Evolutionary conservation across 2,113 vertebrate species (phyloP).

Genomic region (Labrus mixtus): DNA sequence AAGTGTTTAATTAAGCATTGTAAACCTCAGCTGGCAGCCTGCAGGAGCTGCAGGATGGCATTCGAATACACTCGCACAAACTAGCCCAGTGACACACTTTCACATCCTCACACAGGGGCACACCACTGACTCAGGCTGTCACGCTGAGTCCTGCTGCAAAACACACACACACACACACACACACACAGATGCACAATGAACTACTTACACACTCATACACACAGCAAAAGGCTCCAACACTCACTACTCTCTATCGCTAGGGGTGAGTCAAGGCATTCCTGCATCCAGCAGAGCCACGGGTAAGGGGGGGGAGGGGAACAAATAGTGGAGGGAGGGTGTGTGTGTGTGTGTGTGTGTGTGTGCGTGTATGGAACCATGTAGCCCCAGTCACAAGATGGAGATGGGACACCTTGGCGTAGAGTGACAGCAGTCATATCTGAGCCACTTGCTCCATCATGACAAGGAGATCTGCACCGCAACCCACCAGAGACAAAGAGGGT

Average conservation of each 20-base stretch:
- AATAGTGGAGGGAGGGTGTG: not conserved
- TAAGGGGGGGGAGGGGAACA: conserved; percentile 15
- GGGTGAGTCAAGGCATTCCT: conserved; percentile 46
- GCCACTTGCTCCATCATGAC: conserved; percentile 43
- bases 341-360: no score
- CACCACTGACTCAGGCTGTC: conserved; percentile 69
- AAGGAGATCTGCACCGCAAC: conserved; percentile 35
- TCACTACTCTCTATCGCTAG: conserved; percentile 31
- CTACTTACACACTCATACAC: not conserved
- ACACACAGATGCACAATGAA: no score
- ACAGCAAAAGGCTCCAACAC: conserved; percentile 17
- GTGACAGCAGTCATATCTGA: conserved; percentile 51
- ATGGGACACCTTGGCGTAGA: conserved; percentile 44
- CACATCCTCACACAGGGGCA: conserved; percentile 61
- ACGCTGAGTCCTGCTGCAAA: conserved; percentile 47
- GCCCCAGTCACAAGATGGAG: conserved; percentile 55
- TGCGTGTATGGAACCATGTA: conserved; percentile 16
- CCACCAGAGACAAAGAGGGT: conserved; percentile 24
- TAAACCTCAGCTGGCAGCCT: conserved; percentile 79
- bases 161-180: not conserved
- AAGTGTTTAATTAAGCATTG: conserved; percentile 81
- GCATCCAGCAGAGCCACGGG: conserved; percentile 27
- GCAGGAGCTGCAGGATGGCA: conserved; percentile 60
- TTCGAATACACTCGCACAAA: conserved; percentile 65
- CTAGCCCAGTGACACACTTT: conserved; percentile 83